These are phyloP conservation scores for Microcaecilia unicolor DNA, from an alignment of 2,797 vertebrate species.

Conservation along the genomic window DNA sequence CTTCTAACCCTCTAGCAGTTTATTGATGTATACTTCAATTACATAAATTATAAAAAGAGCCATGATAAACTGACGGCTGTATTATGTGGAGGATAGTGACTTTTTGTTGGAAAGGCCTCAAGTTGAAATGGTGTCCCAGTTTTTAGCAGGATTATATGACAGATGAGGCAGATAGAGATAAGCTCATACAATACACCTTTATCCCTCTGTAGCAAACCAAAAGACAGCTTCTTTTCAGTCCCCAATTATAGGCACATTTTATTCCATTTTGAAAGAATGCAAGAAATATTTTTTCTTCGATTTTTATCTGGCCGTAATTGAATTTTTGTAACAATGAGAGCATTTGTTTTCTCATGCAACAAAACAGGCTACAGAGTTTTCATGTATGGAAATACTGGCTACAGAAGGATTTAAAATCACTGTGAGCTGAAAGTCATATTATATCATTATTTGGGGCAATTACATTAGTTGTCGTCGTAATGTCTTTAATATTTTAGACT, in stretches of 20 bases:
- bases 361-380: conserved; percentile 5
- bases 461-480: too few species aligned
- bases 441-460: background rate
- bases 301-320: conserved; percentile 72
- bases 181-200: conserved; percentile 65
- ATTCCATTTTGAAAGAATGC: conserved; percentile 51
- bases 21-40: conserved; percentile 7
- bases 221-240: conserved; percentile 45
- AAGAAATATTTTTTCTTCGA: conserved; percentile 45
- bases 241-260: conserved; percentile 53
- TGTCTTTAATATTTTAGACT: too few species aligned
- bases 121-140: conserved; percentile 31
- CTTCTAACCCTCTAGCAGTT: conserved; percentile 12
- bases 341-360: conserved; percentile 21
- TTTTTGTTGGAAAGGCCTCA: conserved; percentile 32
- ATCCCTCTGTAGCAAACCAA: conserved; percentile 59
- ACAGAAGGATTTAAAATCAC: conserved; percentile 8
- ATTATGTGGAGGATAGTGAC: conserved; percentile 9
- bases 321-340: conserved; percentile 55
- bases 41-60: conserved; percentile 17
- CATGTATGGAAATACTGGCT: conserved; percentile 9
- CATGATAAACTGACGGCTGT: conserved; percentile 7
- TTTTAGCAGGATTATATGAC: conserved; percentile 57
- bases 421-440: conserved; percentile 13
- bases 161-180: conserved; percentile 66